Evolutionary conservation across 2,113 vertebrate species (phyloP).

Genomic region (Cyanocitta stelleri): DNA sequence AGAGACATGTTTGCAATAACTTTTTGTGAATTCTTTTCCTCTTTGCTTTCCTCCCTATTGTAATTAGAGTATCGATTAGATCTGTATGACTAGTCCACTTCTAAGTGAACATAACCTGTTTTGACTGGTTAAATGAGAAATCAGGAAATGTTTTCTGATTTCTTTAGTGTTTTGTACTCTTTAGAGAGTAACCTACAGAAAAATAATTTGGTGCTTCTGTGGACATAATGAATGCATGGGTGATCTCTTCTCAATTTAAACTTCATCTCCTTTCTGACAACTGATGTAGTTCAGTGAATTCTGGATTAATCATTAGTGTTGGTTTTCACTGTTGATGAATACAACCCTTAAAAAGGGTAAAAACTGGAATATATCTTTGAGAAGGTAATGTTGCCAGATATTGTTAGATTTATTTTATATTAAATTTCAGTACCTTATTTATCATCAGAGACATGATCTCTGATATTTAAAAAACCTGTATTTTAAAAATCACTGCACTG

Average conservation of each 20-base stretch:
- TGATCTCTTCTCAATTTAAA: not conserved
- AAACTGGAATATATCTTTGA: not conserved
- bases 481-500: not conserved
- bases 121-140: not conserved
- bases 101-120: not conserved
- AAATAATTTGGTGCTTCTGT: not conserved
- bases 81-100: conserved; percentile 69
- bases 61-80: conserved; percentile 81
- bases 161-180: not conserved
- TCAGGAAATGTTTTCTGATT: not conserved
- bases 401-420: not conserved
- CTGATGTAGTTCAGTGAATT: not conserved
- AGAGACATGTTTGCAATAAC: conserved; percentile 69
- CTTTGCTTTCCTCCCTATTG: conserved; percentile 65
- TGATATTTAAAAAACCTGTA: not conserved
- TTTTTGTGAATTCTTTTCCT: conserved; percentile 64
- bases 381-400: not conserved
- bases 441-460: not conserved
- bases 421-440: not conserved
- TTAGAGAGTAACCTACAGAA: not conserved
- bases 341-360: not conserved
- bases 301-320: not conserved
- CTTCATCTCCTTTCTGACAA: not conserved
- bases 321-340: not conserved
- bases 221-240: not conserved